phyloP scores from a whole-genome alignment of 2,797 vertebrate species.

The Schizothorax lantsangensis region DNA sequence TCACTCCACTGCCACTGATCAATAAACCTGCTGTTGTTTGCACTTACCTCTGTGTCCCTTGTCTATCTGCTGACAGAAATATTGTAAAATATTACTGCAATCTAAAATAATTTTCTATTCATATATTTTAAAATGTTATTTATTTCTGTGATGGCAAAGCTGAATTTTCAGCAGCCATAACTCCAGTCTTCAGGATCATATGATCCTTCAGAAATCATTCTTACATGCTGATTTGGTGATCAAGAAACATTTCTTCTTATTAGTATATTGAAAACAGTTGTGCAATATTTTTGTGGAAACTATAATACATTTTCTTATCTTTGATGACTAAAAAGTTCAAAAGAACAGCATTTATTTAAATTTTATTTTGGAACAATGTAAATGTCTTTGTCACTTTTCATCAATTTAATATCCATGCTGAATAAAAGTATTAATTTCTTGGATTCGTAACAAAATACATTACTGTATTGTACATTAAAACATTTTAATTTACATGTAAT shows the following conservation, averaged over 20 bases:
- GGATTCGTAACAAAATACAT: neutral
- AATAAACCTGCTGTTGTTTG: too few relatives aligned
- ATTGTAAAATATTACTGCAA: neutral
- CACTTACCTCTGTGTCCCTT: too few relatives aligned
- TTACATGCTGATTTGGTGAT: neutral
- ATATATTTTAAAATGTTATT: neutral
- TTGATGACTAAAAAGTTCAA: neutral
- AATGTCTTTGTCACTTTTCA: neutral
- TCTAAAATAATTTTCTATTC: neutral
- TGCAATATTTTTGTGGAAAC: neutral
- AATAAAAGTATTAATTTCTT: neutral
- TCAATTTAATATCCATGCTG: neutral
- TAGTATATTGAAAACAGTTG: neutral
- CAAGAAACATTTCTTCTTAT: neutral
- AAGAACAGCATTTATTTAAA: neutral
- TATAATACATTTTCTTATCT: neutral
- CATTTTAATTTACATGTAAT: neutral
- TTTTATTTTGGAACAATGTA: neutral
- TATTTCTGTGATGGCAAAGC: neutral
- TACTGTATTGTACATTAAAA: neutral
- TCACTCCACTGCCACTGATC: too few relatives aligned
- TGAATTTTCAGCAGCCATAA: neutral
- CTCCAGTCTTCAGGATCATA: neutral
- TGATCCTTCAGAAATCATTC: neutral
- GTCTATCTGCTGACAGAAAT: neutral